These are phyloP conservation scores for Empidonax alnorum DNA, from an alignment of 2,113 vertebrate genomes.

Conservation along the genomic window DNA sequence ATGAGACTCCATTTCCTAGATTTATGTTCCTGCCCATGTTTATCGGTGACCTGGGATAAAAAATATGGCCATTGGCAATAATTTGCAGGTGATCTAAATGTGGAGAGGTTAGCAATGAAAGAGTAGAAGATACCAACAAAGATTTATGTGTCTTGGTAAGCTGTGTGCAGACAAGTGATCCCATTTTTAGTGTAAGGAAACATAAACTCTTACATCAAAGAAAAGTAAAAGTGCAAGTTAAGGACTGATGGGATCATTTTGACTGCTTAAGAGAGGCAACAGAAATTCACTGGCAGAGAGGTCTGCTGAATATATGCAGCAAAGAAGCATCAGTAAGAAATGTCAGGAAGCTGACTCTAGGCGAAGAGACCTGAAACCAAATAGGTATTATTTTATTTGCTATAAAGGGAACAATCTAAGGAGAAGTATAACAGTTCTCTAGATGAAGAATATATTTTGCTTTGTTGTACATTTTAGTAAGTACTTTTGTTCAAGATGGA, in stretches of 20 bases:
- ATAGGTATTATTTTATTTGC: background rate
- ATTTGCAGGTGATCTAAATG: background rate
- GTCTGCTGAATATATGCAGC: background rate
- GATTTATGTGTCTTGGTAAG: background rate
- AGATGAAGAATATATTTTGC: background rate
- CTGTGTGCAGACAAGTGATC: background rate
- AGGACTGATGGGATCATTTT: background rate
- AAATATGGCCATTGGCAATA: background rate
- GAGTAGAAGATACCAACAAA: background rate
- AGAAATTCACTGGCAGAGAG: background rate
- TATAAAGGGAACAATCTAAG: background rate
- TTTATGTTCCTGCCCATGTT: background rate
- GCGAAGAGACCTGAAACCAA: background rate
- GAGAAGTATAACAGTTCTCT: background rate
- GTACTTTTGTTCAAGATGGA: background rate
- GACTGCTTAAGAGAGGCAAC: background rate
- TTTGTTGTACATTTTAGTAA: background rate
- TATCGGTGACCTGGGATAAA: background rate
- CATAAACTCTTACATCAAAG: background rate
- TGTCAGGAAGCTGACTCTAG: background rate
- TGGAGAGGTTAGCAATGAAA: background rate
- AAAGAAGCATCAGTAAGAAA: background rate
- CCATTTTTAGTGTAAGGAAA: background rate
- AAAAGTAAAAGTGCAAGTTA: background rate
- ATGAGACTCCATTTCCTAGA: background rate